A percentile compares a stretch with the other conserved stretches of the same genome.
phyloP scores from a whole-genome alignment of 2,113 vertebrate species.

The Craseonycteris thonglongyai region DNA sequence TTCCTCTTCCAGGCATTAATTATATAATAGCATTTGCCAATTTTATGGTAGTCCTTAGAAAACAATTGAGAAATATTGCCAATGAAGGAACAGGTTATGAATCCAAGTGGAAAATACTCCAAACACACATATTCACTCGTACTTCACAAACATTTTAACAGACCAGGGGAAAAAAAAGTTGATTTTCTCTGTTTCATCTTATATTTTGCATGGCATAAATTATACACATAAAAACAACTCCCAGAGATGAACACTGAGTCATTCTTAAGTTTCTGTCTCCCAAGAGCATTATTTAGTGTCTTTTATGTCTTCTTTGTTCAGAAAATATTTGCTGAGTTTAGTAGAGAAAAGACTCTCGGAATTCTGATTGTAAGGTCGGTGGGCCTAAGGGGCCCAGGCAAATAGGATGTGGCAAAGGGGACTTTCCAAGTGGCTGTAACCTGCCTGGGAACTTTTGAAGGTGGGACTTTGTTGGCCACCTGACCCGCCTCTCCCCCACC shows the following conservation, averaged over 20 bases:
- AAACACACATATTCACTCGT: neutral
- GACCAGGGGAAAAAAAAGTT: neutral
- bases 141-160: neutral
- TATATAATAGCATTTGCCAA: neutral
- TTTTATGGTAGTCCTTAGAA: neutral
- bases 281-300: neutral
- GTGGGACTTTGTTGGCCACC: too few relatives aligned
- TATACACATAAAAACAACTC: neutral
- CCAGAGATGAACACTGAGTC: neutral
- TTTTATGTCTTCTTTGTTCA: neutral
- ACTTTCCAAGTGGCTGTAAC: too few relatives aligned
- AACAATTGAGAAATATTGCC: neutral
- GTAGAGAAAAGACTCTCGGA: neutral
- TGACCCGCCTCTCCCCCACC: too few relatives aligned
- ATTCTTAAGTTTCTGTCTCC: neutral
- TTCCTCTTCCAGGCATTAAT: neutral
- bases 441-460: too few relatives aligned
- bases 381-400: too few relatives aligned
- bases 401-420: too few relatives aligned
- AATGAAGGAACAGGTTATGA: neutral
- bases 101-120: neutral
- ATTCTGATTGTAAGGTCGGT: too few relatives aligned
- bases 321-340: constrained; percentile 1
- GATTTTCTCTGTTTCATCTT: neutral
- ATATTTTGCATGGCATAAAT: neutral